These are phyloP conservation scores for Metallyticus violacea DNA, from an alignment of 2,888 invertebrate species.

Conservation along the genomic window DNA sequence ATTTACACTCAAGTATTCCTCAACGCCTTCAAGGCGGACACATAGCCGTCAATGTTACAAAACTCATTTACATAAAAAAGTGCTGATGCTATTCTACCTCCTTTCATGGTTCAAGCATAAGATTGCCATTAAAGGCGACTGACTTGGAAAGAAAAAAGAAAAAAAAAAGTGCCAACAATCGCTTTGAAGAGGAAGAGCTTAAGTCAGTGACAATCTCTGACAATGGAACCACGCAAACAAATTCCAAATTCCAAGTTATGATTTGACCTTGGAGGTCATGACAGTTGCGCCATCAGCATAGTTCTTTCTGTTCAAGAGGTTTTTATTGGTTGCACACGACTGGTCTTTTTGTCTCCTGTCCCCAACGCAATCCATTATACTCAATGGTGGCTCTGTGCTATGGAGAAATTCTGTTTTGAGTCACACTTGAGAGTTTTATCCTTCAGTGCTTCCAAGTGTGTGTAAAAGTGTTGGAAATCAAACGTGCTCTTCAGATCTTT, in stretches of 20 bases:
- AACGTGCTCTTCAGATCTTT: no score
- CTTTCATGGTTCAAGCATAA: neutral
- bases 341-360: neutral
- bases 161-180: neutral
- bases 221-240: neutral
- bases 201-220: neutral
- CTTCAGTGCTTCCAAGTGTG: no score
- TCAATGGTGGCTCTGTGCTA: neutral
- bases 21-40: neutral
- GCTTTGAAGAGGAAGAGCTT: neutral
- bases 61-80: neutral
- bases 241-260: neutral
- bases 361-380: neutral
- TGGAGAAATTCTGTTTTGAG: neutral
- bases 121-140: neutral
- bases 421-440: no score
- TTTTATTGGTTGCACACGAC: neutral
- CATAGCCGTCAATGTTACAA: neutral
- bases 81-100: neutral
- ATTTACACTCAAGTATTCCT: neutral
- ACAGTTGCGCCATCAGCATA: neutral
- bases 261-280: neutral
- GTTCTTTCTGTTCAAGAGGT: neutral
- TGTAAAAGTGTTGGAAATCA: no score
- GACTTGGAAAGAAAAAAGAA: neutral